Evolutionary conservation across 1,140 invertebrate species (phyloP), one percentile per base, ranked within the genome.

Genomic region (Lordiphosa mommai): DNA sequence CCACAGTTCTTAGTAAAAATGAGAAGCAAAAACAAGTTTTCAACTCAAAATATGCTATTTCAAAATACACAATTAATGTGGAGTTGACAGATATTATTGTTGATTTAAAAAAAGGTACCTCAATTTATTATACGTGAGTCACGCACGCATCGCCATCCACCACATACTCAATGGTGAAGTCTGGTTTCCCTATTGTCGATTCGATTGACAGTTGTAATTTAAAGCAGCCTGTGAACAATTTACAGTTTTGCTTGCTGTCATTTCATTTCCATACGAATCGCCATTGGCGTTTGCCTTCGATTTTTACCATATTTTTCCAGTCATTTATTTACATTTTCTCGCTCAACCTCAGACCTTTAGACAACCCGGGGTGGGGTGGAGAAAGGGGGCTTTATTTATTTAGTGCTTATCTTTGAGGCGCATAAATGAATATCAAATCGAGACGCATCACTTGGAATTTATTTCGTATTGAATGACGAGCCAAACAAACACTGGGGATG

Each of bases 301-400:
- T 71, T 61, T 30, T 56, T 63, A 56, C 66, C 76, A 80, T 80
- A 80, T 80, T 80, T 74, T 67, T 61, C 49, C 70, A 66, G 57
- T 71, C 76, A 80, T 82, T 80, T 80, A 82, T 80, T 80, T 80
- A 82, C 76, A 80, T 80, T 82, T 82, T 71, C 71, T 60, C 53
- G 38, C 49, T 32, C 34, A 12, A 23, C 12, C 4, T 23, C 27
- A 0, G 7, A 29, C 20, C 27, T 16, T 16, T 43, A 13, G 57
- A 44, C 51, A 13, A 27, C 17, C 37, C 4, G 8, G 16, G 14
- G 36, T 0, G 4, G 29, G 6, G 1, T 8, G 44, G 8, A 12
- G 4, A 12, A 10, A 17, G 20, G 53, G 51, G 47, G 50, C 67
- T 67, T 80, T 80, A 74, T 80, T 80, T 80, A 82, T 80, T 82